These are phyloP conservation scores for Leptinotarsa juncta DNA, from an alignment of 2,888 invertebrate species.

Conservation along the genomic window DNA sequence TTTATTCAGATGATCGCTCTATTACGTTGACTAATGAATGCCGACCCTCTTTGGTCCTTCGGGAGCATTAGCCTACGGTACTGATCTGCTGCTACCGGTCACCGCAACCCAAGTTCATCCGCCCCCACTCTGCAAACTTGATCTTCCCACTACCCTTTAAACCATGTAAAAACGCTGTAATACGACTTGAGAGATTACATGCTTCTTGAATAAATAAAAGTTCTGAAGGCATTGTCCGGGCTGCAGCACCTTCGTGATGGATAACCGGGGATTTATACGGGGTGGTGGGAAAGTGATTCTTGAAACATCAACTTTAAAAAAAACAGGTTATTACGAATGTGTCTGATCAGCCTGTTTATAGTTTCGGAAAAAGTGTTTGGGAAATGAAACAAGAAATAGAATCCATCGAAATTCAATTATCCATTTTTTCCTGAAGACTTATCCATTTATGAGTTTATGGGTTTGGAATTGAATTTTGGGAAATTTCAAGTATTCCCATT, in stretches of 20 bases:
- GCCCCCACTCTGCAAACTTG: slow-evolving; percentile 16
- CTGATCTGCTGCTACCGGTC: slow-evolving; percentile 15
- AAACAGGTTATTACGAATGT: too few species aligned
- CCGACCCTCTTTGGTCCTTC: slow-evolving; percentile 3
- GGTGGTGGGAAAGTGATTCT: background rate
- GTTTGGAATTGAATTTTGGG: too few species aligned
- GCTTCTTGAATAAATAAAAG: slow-evolving; percentile 20
- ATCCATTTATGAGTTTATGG: too few species aligned
- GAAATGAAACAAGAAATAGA: too few species aligned
- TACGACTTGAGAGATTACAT: slow-evolving; percentile 18
- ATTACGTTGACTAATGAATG: too few species aligned
- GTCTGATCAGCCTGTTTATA: too few species aligned
- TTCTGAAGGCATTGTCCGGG: slow-evolving; percentile 5
- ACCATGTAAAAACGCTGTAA: slow-evolving; percentile 20
- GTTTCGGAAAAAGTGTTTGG: too few species aligned
- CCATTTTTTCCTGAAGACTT: too few species aligned
- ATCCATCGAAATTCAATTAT: too few species aligned
- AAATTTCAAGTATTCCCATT: too few species aligned
- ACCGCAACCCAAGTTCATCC: slow-evolving; percentile 18
- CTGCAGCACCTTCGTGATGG: slow-evolving; percentile 12
- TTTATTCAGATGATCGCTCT: too few species aligned
- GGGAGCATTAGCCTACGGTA: slow-evolving; percentile 20
- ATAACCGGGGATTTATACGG: slow-evolving; percentile 1
- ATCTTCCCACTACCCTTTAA: slow-evolving; percentile 20
- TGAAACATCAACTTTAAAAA: background rate